Evolutionary conservation across 2,797 vertebrate species (phyloP).

Genomic region (Hyperoplus lanceolatus): DNA sequence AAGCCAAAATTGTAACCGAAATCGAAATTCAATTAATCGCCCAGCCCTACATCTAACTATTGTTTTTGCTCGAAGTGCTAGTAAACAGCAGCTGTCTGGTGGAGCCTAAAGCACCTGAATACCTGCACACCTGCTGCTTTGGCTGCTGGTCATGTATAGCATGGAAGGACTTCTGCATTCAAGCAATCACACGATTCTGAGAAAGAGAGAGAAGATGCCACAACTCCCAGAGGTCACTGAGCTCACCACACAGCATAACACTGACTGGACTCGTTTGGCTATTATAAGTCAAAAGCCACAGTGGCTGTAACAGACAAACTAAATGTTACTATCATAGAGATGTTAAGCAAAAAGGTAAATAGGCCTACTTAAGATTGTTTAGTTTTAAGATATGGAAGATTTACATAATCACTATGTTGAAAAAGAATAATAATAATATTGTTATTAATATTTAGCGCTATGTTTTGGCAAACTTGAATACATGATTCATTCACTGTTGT

Average conservation of each 20-base stretch:
- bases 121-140: constrained; percentile 58
- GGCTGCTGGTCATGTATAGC: constrained; percentile 18
- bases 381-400: neutral
- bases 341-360: neutral
- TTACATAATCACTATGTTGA: neutral
- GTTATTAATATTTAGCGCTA: neutral
- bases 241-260: constrained; percentile 10
- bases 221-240: constrained; percentile 27
- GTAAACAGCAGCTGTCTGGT: constrained; percentile 8
- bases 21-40: too few relatives aligned
- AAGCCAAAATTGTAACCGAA: too few relatives aligned
- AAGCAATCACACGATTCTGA: constrained; percentile 72
- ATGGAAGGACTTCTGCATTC: constrained; percentile 73
- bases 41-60: constrained; percentile 26
- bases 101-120: constrained; percentile 57
- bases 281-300: constrained; percentile 2
- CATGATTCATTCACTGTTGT: neutral
- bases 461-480: neutral
- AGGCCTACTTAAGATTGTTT: neutral
- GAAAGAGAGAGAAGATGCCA: constrained; percentile 20
- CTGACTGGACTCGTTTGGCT: neutral
- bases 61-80: neutral
- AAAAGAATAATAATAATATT: neutral
- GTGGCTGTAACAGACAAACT: neutral
- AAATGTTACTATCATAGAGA: neutral